A percentile compares a stretch with the other conserved stretches of the same genome.
Evolutionary conservation across 2,113 vertebrate species (phyloP).

Genomic region (Verasper variegatus): DNA sequence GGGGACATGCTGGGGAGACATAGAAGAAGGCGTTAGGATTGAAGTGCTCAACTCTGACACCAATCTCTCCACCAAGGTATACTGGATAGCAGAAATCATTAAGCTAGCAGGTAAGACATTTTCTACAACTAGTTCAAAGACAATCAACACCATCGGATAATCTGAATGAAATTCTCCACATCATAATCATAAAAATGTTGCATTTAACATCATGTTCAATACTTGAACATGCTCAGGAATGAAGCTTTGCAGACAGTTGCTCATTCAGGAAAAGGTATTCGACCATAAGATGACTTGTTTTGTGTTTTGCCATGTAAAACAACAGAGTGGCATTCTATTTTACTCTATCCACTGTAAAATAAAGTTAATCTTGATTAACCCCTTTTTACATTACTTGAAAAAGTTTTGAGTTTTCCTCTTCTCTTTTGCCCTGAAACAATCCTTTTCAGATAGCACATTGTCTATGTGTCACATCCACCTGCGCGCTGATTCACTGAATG

Average conservation of each 20-base stretch:
- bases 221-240: no score
- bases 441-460: no score
- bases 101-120: slow-evolving; percentile 89
- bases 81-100: slow-evolving; percentile 96
- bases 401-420: no score
- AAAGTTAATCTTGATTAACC: no score
- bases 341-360: no score
- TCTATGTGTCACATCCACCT: background rate
- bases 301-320: no score
- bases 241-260: no score
- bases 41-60: slow-evolving; percentile 95
- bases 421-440: no score
- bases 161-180: background rate
- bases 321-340: no score
- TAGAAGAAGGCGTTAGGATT: slow-evolving; percentile 91
- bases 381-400: no score
- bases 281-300: no score
- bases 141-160: background rate
- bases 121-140: background rate
- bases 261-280: no score
- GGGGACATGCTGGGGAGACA: slow-evolving; percentile 93
- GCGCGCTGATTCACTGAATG: background rate
- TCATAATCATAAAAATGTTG: background rate
- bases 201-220: background rate
- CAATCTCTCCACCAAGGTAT: slow-evolving; percentile 92